Conservation (phyloP, 2,888 invertebrate genomes). For the Trisateles emortualis region DNA sequence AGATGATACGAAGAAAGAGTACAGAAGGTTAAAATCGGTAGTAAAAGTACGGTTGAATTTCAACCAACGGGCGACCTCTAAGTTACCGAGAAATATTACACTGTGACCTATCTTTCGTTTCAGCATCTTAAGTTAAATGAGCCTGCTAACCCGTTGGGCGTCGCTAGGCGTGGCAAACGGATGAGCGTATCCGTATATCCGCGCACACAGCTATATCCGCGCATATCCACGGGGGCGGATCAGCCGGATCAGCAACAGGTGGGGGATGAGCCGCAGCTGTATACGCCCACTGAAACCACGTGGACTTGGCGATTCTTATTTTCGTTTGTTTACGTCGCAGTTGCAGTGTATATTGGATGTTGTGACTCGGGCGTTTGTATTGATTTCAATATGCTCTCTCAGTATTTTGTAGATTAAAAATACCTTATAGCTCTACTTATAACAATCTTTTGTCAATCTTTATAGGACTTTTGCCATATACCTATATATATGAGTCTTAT, state of each 20-base stretch:
- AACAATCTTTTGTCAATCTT: too few species aligned
- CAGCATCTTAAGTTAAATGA: constrained; percentile 14
- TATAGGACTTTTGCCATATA: too few species aligned
- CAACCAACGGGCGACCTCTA: too few species aligned
- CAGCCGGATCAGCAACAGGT: constrained; percentile 86
- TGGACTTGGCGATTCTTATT: constrained; percentile 49
- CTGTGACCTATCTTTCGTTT: background rate
- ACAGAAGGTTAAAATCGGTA: too few species aligned
- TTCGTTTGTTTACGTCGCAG: constrained; percentile 6
- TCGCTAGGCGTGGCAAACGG: constrained; percentile 73
- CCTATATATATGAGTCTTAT: too few species aligned
- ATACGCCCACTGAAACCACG: constrained; percentile 81
- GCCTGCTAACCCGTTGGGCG: constrained; percentile 56
- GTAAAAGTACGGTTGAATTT: too few species aligned
- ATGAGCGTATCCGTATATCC: constrained; percentile 64
- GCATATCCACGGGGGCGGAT: constrained; percentile 80
- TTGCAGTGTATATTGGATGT: background rate
- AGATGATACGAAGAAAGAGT: too few species aligned
- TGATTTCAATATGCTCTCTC: too few species aligned
- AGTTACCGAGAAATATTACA: too few species aligned
- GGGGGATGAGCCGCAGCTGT: constrained; percentile 81
- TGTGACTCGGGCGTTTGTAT: too few species aligned
- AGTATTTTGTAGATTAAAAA: too few species aligned
- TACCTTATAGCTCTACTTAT: too few species aligned
- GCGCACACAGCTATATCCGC: constrained; percentile 68